phyloP scores from a whole-genome alignment of 1,140 invertebrate genomes.

The Zeugodacus cucurbitae region DNA sequence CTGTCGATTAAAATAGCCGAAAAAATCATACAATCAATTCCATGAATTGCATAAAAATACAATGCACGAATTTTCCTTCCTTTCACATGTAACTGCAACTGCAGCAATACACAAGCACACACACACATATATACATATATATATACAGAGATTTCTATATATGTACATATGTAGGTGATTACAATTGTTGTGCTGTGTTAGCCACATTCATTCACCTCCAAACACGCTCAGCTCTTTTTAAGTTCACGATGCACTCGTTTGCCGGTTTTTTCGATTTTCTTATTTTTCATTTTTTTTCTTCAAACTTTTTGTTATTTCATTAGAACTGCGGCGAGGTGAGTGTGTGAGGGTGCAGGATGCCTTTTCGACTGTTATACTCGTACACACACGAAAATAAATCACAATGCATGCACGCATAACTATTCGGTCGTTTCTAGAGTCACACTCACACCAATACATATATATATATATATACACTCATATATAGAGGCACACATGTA shows the following conservation, averaged over 20 bases:
- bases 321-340: background rate
- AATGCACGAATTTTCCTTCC: conserved; percentile 13
- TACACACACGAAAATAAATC: background rate
- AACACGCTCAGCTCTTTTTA: background rate
- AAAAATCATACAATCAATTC: conserved; percentile 22
- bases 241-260: background rate
- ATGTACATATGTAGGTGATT: background rate
- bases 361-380: background rate
- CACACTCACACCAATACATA: background rate
- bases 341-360: background rate
- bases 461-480: background rate
- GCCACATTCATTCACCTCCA: background rate
- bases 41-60: conserved; percentile 22
- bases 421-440: background rate
- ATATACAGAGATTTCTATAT: background rate
- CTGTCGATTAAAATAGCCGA: conserved; percentile 22
- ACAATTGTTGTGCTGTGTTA: background rate
- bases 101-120: background rate
- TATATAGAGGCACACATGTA: no score
- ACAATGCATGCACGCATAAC: background rate
- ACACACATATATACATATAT: background rate
- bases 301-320: background rate
- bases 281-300: background rate
- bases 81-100: background rate
- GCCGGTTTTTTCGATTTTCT: background rate